phyloP scores from a whole-genome alignment of 2,113 vertebrate species.

The Protobothrops mucrosquamatus region DNA sequence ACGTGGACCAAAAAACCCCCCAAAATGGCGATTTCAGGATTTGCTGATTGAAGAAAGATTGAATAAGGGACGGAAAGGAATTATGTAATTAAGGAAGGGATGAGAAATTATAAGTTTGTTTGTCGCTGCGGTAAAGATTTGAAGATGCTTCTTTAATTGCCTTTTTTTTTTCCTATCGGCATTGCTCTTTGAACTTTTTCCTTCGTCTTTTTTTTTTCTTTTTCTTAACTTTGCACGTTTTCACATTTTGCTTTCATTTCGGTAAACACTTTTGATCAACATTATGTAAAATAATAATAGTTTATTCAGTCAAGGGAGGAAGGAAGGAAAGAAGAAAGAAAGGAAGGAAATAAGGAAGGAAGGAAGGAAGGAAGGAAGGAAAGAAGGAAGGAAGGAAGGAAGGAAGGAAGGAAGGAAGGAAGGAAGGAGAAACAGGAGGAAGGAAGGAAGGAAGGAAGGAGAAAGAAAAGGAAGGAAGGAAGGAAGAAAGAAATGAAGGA shows the following conservation, averaged over 20 bases:
- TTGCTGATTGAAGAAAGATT: neutral
- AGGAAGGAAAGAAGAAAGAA: too few species aligned
- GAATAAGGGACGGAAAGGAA: neutral
- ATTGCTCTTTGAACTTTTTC: neutral
- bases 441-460: too few species aligned
- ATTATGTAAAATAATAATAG: neutral
- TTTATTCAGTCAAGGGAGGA: neutral
- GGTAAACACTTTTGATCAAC: neutral
- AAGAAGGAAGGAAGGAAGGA: too few species aligned
- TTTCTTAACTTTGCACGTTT: neutral
- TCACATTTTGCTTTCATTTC: neutral
- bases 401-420: too few species aligned
- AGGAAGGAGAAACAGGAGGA: too few species aligned
- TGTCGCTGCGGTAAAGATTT: neutral
- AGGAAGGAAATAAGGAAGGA: too few species aligned
- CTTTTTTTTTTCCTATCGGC: neutral
- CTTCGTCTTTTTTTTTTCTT: neutral
- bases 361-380: too few species aligned
- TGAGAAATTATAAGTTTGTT: neutral
- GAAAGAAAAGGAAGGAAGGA: neutral
- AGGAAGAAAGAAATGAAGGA: too few species aligned
- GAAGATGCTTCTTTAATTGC: neutral
- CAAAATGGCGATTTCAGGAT: neutral
- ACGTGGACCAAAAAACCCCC: neutral
- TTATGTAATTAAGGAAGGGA: neutral